A percentile compares a stretch with the other conserved stretches of the same genome.
These are phyloP conservation scores for Tetragonisca angustula DNA, from an alignment of 2,888 invertebrate genomes.

Conservation along the genomic window DNA sequence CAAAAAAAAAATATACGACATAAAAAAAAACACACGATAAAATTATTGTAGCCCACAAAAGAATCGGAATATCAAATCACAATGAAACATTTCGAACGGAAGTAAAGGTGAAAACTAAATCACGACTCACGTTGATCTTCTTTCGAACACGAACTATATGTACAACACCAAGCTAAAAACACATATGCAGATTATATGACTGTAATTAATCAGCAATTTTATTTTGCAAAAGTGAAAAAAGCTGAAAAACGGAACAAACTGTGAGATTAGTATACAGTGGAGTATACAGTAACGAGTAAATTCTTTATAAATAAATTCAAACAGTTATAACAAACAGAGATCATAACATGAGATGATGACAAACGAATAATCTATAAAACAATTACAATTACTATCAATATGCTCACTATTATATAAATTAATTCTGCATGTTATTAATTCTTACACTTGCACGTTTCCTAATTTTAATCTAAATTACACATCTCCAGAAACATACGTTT, in stretches of 20 bases:
- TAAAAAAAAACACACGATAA: neutral
- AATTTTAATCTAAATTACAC: too few species aligned
- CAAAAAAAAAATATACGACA: neutral
- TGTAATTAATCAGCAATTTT: neutral
- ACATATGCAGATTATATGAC: neutral
- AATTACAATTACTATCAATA: too few species aligned
- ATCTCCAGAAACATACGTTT: too few species aligned
- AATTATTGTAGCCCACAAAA: neutral
- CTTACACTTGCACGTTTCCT: too few species aligned
- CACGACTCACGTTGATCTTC: slow-evolving; percentile 18
- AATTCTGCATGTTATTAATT: too few species aligned
- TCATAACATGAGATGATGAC: too few species aligned
- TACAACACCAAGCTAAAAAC: slow-evolving; percentile 1
- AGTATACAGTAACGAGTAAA: neutral
- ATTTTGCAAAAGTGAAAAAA: neutral
- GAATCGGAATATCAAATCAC: neutral
- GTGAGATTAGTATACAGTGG: neutral
- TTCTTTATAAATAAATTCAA: too few species aligned
- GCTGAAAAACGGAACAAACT: neutral
- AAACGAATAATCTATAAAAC: too few species aligned
- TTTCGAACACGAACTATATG: slow-evolving; percentile 2
- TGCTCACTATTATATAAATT: too few species aligned
- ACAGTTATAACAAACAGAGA: too few species aligned
- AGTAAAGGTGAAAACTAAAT: neutral
- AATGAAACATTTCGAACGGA: neutral